Conservation (phyloP, 1,140 invertebrate genomes). For the Macrobrachium rosenbergii region DNA sequence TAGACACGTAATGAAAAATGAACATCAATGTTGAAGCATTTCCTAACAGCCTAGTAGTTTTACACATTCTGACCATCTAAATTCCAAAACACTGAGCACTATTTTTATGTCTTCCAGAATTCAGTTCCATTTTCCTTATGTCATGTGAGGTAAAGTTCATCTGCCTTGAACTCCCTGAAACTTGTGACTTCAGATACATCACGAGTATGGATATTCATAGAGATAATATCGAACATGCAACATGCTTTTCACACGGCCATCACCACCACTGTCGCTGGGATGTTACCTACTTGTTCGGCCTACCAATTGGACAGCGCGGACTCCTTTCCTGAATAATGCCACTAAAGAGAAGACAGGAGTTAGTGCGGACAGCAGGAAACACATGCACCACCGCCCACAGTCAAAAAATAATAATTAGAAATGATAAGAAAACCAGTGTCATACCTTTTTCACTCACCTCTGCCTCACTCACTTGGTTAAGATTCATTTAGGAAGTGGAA, state of each 20-base stretch:
- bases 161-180: conserved; percentile 47
- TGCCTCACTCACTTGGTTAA: conserved; percentile 50
- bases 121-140: not conserved
- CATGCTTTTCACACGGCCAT: conserved; percentile 62
- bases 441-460: conserved; percentile 54
- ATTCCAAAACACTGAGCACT: no score
- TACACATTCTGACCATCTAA: no score
- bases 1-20: not conserved
- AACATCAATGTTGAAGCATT: not conserved
- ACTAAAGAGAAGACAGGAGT: conserved; percentile 77
- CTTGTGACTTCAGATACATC: conserved; percentile 48
- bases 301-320: conserved; percentile 97
- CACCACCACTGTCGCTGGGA: conserved; percentile 54
- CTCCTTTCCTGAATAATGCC: conserved; percentile 99
- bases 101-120: not conserved
- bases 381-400: conserved; percentile 62
- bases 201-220: conserved; percentile 53
- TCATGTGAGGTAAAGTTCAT: conserved; percentile 8
- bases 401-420: conserved; percentile 40
- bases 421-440: conserved; percentile 33
- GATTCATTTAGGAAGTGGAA: not conserved
- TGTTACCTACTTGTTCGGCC: conserved; percentile 94
- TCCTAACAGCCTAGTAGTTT: no score
- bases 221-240: conserved; percentile 46
- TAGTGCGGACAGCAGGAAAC: conserved; percentile 65